These are phyloP conservation scores for Drosophila pegasa DNA, from an alignment of 2,888 invertebrate genomes.

Conservation along the genomic window DNA sequence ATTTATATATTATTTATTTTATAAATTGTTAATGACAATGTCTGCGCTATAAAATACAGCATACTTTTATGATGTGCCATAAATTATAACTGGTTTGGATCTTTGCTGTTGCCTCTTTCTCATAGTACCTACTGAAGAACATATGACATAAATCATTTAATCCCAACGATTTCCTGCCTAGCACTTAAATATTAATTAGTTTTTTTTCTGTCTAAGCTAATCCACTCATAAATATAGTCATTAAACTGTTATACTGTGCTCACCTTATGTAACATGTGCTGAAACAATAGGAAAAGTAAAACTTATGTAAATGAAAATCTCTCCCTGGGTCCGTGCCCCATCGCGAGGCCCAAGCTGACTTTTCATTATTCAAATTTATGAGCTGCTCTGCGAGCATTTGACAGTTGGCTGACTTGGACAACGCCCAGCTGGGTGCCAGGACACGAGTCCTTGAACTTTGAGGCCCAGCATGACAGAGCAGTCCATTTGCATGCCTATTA, in stretches of 20 bases:
- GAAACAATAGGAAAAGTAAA: not conserved
- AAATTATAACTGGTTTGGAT: constrained; percentile 41
- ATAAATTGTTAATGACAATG: not conserved
- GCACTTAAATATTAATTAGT: not conserved
- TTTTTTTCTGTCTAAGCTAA: not conserved
- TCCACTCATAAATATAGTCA: not conserved
- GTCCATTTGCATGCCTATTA: constrained; percentile 36
- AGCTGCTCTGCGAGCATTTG: constrained; percentile 17
- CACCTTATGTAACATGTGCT: not conserved
- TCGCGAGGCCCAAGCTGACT: constrained; percentile 28
- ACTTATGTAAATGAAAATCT: constrained; percentile 19
- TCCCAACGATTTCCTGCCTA: not conserved
- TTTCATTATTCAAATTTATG: constrained; percentile 56
- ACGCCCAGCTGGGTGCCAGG: constrained; percentile 50
- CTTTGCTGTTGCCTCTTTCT: no score
- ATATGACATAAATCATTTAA: not conserved
- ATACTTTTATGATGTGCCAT: constrained; percentile 66
- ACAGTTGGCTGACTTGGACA: constrained; percentile 33
- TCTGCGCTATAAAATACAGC: constrained; percentile 35
- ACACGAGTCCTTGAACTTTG: constrained; percentile 52
- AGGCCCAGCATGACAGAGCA: constrained; percentile 52
- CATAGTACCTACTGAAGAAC: no score
- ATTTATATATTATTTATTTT: no score
- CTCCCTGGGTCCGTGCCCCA: not conserved
- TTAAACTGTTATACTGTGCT: not conserved